phyloP scores from a whole-genome alignment of 23 tunicate species.

The Ascidia mentula region DNA sequence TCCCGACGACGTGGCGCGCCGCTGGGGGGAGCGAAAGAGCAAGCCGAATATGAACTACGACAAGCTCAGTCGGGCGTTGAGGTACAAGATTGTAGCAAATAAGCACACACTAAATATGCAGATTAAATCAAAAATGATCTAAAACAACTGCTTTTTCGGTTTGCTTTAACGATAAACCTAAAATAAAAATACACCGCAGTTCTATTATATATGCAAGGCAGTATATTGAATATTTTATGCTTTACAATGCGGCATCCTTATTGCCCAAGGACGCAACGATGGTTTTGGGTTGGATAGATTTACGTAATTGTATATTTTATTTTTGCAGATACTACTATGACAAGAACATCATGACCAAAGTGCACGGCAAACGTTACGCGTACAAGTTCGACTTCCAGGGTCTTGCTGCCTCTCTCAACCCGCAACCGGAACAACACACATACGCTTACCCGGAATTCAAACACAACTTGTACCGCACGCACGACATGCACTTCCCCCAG shows the following conservation, averaged over 20 bases:
- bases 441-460: slow-evolving; percentile 69
- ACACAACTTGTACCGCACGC: slow-evolving; percentile 46
- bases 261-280: not conserved
- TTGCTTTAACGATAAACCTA: not conserved
- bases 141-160: not conserved
- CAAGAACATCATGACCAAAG: slow-evolving; percentile 98
- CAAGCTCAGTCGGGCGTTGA: slow-evolving; percentile 91
- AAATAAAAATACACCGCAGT: not conserved
- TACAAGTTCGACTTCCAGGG: slow-evolving; percentile 99
- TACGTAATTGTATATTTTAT: not conserved
- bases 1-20: slow-evolving; percentile 98
- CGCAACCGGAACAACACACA: slow-evolving; percentile 82
- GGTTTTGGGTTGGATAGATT: not conserved
- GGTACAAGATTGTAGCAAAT: slow-evolving; percentile 38
- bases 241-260: too few relatives aligned
- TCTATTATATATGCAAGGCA: too few relatives aligned
- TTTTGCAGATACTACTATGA: slow-evolving; percentile 94
- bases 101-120: not conserved
- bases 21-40: slow-evolving; percentile 99
- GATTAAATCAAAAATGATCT: too few relatives aligned
- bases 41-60: slow-evolving; percentile 99
- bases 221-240: not conserved
- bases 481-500: slow-evolving; percentile 48
- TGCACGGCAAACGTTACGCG: slow-evolving; percentile 99
- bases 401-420: slow-evolving; percentile 88